Evolutionary conservation across 2,113 vertebrate genomes (phyloP).

Genomic region (Dolichotis patagonum): DNA sequence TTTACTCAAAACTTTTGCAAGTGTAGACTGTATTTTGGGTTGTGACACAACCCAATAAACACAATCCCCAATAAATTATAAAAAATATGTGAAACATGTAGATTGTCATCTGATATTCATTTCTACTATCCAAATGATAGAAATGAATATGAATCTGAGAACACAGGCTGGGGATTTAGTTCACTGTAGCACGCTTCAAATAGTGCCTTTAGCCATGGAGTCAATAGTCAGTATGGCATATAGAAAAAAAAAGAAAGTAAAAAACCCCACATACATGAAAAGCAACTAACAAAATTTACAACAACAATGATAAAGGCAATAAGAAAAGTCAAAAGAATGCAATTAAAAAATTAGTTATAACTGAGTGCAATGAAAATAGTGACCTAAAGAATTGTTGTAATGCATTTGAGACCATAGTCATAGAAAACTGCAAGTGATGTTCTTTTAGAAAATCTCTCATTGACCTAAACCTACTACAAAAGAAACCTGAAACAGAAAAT

Average conservation of each 20-base stretch:
- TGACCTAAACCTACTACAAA: background rate
- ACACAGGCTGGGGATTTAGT: background rate
- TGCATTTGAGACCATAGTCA: background rate
- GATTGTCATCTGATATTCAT: background rate
- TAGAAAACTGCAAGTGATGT: background rate
- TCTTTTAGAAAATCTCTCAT: background rate
- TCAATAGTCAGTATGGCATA: background rate
- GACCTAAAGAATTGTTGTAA: background rate
- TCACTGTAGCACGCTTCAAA: background rate
- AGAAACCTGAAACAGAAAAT: background rate
- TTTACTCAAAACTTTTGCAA: background rate
- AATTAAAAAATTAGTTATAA: background rate
- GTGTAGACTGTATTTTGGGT: background rate
- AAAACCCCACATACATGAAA: background rate
- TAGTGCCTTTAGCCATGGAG: background rate
- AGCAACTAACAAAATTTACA: background rate
- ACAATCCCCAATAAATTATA: background rate
- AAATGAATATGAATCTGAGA: background rate
- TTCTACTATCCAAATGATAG: background rate
- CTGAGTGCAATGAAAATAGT: background rate
- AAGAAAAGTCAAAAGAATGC: background rate
- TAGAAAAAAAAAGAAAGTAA: background rate
- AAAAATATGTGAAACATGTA: background rate
- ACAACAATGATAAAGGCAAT: background rate
- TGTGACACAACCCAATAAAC: background rate